Evolutionary conservation across 64 coral and sea anemone genomes (phyloP), one percentile per base, ranked within the genome.

Genomic region (Dendronephthya gigantea): DNA sequence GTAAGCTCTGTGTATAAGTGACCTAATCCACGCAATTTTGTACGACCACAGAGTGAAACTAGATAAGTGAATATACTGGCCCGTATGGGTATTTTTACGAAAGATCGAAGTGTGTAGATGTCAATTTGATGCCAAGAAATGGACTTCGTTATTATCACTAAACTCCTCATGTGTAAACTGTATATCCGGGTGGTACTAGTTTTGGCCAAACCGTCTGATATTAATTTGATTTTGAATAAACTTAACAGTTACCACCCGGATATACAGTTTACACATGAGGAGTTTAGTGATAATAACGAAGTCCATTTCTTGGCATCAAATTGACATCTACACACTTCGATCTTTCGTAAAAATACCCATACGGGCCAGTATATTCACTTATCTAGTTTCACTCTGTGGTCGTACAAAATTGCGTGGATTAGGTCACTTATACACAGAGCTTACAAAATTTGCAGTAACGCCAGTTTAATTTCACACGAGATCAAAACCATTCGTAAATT

Each of bases 11-110:
- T 30, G 27, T 1, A 62, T 50, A 85, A 56, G 48, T 39, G 84
- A 49, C 35, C 83, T 49, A 36, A 85, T 85, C 84, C 84, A 85
- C 35, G 84, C 50, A 14, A 85, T 38, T 66, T 66, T 66, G 58
- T 15, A 30, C 6, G 58, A 66, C 29, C 58, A 66, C 2, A 30
- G 58, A n/a, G 19, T 66, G 14, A 30, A 66, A 30, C 58, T 66
- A 5, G 58, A 85, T 13, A 22, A 85, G 39, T 85, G 84, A 35
- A 30, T 39, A 33, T 85, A 85, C 58, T 85, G 84, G 13, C 48
- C 84, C 56, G 58, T 85, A 50, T 85, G 84, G 12, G 84, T 85
- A 14, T 30, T 35, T 38, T 85, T 85, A 11, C 11, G 50, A 33
- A 58, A 85, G 48, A 85, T 85, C 0, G 84, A 35, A 19, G 50